Evolutionary conservation across 2,113 vertebrate species (phyloP), one percentile per base, ranked within the genome.

Genomic region (Ancistrus triradiatus): DNA sequence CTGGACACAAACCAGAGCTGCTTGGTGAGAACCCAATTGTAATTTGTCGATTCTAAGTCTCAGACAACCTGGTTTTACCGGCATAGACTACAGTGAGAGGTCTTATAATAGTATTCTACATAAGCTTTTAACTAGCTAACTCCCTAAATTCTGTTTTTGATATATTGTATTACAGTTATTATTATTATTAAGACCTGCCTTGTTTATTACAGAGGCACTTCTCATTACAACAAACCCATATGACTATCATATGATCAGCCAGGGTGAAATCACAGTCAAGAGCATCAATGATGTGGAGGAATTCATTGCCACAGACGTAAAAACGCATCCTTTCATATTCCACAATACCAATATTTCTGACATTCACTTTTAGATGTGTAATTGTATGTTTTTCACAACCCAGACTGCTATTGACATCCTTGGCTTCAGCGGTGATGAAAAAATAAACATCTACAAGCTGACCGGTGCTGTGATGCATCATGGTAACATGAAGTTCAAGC

Each of bases 261-360:
- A 94, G 70, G 92, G 92, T 4, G 93, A 95, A 72, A 91, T 95
- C 72, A 84, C 72, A 8, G 93, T 95, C 21, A 80, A 90, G 63
- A 95, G 92, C 62, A 95, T 95, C 68, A 70, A 95, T 79, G 92
- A 95, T 44, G 64, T 92, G 59, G 93, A 96, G 42, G 93, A 94
- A 68, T 46, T 95, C 60, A 91, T 93, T 68, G 92, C 92, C 0
- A 95, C 93, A 13, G 93, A 95, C 79, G 92, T 95, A 75, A 88
- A 31, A 1, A 15, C 17, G 9, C 19, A 49, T 14, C 42, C 2
- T 3, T 4, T 31, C 7, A 31, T n/a, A n/a, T n/a, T n/a, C n/a
- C n/a, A n/a, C n/a, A n/a, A n/a, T n/a, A n/a, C n/a, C n/a, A n/a
- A n/a, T n/a, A n/a, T n/a, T n/a, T n/a, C n/a, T n/a, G n/a, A n/a